Percentiles rank a stretch among this genome's conserved stretches.
phyloP scores from a whole-genome alignment of 2,888 invertebrate species.

The Drosophila tanythrix region DNA sequence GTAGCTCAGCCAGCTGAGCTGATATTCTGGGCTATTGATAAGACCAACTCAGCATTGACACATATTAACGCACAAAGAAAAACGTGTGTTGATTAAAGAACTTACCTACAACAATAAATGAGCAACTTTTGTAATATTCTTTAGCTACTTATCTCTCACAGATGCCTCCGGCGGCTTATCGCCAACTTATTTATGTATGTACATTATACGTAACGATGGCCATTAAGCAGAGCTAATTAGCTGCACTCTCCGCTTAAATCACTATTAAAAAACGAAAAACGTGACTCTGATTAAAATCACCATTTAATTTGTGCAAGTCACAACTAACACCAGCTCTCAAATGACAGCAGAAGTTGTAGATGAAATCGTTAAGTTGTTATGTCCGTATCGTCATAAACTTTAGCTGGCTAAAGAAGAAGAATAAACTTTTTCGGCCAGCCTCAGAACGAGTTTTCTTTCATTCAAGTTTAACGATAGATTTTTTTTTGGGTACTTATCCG shows the following conservation, averaged over 20 bases:
- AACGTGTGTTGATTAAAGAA: background rate
- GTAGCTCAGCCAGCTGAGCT: background rate
- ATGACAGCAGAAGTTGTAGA: background rate
- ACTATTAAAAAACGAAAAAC: background rate
- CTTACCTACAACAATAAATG: background rate
- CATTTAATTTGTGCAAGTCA: conserved; percentile 24
- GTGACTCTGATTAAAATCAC: background rate
- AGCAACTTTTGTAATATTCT: background rate
- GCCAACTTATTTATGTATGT: background rate
- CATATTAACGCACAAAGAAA: background rate
- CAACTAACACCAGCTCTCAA: background rate
- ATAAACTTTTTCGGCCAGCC: background rate
- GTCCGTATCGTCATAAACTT: conserved; percentile 20
- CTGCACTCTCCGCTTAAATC: background rate
- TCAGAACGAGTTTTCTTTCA: background rate
- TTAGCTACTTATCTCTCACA: background rate
- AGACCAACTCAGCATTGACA: conserved; percentile 31
- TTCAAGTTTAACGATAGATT: background rate
- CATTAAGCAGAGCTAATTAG: conserved; percentile 19
- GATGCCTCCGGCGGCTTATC: background rate
- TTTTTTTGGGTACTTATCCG: background rate
- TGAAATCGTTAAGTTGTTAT: conserved; percentile 13
- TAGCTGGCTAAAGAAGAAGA: background rate
- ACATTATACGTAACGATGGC: background rate
- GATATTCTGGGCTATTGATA: conserved; percentile 39